Conservation (phyloP, 1,140 invertebrate genomes). For the Acromyrmex charruanus region DNA sequence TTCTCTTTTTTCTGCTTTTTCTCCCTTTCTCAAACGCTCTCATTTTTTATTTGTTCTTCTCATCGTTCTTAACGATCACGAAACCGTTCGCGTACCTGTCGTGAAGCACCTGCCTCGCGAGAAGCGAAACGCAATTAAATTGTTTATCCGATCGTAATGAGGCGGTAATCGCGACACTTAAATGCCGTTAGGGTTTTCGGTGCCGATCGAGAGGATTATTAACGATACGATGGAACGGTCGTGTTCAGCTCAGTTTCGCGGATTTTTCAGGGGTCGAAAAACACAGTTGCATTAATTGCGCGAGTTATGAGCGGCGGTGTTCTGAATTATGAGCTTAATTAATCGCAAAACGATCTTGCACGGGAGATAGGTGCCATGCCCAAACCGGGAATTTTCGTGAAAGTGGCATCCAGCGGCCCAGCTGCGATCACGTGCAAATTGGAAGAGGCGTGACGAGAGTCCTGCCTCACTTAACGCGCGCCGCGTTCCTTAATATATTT, state of each 20-base stretch:
- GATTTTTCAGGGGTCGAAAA: slow-evolving; percentile 4
- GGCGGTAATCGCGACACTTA: slow-evolving; percentile 70
- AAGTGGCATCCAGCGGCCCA: slow-evolving; percentile 50
- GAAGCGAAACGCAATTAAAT: slow-evolving; percentile 68
- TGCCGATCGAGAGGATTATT: slow-evolving; percentile 52
- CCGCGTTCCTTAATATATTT: slow-evolving; percentile 66
- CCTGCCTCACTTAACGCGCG: slow-evolving; percentile 61
- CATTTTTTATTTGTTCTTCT: slow-evolving; percentile 18
- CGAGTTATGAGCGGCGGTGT: slow-evolving; percentile 41
- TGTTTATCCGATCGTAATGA: slow-evolving; percentile 69
- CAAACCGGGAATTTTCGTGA: slow-evolving; percentile 32
- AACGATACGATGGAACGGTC: neutral
- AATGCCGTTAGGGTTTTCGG: slow-evolving; percentile 16
- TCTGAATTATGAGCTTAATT: slow-evolving; percentile 40
- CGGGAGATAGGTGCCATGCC: neutral
- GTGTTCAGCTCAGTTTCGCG: neutral
- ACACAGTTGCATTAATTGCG: slow-evolving; percentile 30
- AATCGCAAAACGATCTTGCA: slow-evolving; percentile 28
- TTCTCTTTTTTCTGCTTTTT: neutral
- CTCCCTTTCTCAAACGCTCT: neutral
- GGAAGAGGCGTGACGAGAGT: slow-evolving; percentile 73
- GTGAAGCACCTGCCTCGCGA: slow-evolving; percentile 61
- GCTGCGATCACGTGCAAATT: slow-evolving; percentile 74
- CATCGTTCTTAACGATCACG: neutral
- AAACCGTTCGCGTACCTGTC: slow-evolving; percentile 4